Evolutionary conservation across 2,797 vertebrate genomes (phyloP).

Genomic region (Molossus molossus): DNA sequence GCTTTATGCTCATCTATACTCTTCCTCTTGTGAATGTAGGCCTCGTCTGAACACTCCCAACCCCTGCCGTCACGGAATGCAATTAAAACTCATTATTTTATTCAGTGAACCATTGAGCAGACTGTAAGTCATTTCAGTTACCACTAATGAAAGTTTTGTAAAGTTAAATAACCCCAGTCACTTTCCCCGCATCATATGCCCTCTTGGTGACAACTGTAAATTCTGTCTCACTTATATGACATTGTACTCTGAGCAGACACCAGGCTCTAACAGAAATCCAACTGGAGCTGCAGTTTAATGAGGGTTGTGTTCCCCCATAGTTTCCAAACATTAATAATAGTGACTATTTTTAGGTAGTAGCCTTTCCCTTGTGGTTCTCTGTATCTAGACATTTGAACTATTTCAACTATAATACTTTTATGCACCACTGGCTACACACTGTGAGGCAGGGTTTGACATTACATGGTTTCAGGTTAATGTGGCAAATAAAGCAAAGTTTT

Average conservation of each 20-base stretch:
- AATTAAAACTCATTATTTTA: constrained; percentile 34
- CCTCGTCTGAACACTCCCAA: neutral
- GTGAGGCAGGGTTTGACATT: constrained; percentile 66
- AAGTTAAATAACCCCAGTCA: neutral
- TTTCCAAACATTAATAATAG: constrained; percentile 45
- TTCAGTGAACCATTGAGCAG: neutral
- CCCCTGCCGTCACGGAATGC: neutral
- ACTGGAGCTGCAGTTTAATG: neutral
- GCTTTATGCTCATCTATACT: neutral
- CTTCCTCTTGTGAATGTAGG: neutral
- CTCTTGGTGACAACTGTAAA: neutral
- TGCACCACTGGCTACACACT: neutral
- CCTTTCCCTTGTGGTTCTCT: constrained; percentile 53
- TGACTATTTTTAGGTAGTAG: constrained; percentile 63
- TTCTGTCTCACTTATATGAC: neutral
- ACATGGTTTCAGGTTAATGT: constrained; percentile 69
- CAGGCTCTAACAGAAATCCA: neutral
- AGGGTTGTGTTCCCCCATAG: neutral
- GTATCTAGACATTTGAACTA: constrained; percentile 55
- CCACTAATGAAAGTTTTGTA: neutral
- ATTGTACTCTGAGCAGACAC: neutral
- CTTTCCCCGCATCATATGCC: neutral
- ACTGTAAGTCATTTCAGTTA: neutral
- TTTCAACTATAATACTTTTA: constrained; percentile 48
- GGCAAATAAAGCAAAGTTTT: constrained; percentile 66